These are phyloP conservation scores for Arvicanthis niloticus DNA, from an alignment of 2,113 vertebrate genomes.

Conservation along the genomic window DNA sequence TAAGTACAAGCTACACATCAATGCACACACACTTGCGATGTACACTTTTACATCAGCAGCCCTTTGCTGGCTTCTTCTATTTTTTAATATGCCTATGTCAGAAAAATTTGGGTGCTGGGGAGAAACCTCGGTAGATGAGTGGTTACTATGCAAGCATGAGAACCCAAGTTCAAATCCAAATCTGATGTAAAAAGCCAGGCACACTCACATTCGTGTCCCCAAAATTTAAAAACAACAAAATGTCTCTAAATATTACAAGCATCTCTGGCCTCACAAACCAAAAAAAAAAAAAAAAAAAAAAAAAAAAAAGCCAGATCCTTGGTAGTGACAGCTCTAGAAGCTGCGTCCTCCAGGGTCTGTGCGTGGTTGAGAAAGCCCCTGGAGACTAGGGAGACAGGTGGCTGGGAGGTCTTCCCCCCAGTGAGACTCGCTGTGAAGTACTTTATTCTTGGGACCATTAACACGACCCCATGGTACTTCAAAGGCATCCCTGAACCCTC, in stretches of 20 bases:
- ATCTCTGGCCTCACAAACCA: background rate
- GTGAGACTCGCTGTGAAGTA: background rate
- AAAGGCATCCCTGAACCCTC: background rate
- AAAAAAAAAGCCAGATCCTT: background rate
- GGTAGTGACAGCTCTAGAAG: background rate
- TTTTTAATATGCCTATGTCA: conserved; percentile 35
- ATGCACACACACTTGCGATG: too few species aligned
- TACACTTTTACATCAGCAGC: background rate
- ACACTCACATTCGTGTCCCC: too few species aligned
- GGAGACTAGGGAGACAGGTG: background rate
- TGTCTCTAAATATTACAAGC: background rate
- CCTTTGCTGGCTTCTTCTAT: background rate
- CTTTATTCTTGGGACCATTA: background rate
- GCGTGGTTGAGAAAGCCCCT: background rate
- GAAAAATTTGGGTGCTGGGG: background rate
- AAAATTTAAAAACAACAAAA: background rate
- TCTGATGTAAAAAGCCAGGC: background rate
- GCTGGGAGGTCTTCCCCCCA: background rate
- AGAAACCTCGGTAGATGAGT: background rate
- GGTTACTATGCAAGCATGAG: too few species aligned
- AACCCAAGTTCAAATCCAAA: background rate
- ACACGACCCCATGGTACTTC: background rate
- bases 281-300: background rate
- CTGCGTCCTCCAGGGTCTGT: background rate
- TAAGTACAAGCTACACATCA: background rate